phyloP scores from a whole-genome alignment of 2,113 vertebrate genomes.

The Parus major region DNA sequence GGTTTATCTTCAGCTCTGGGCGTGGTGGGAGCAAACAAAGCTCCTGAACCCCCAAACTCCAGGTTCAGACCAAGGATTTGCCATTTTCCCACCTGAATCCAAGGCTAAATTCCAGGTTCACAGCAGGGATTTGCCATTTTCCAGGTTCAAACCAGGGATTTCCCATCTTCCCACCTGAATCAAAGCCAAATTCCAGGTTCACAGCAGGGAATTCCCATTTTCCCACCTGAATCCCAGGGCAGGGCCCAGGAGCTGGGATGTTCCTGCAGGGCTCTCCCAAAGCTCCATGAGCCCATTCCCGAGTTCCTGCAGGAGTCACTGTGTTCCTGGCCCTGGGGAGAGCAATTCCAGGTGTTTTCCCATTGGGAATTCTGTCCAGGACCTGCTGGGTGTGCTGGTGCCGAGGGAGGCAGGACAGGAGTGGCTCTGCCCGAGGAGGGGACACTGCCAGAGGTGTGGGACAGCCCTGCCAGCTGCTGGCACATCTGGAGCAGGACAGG shows the following conservation, averaged over 20 bases:
- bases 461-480: neutral
- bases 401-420: neutral
- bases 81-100: neutral
- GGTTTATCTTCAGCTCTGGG: rapidly evolving
- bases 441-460: neutral
- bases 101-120: rapidly evolving
- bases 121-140: neutral
- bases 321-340: neutral
- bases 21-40: neutral
- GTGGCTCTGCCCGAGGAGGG: rapidly evolving
- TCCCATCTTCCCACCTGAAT: neutral
- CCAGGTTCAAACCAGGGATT: rapidly evolving
- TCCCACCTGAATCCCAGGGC: neutral
- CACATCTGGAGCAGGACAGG: neutral
- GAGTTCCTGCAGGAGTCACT: rapidly evolving
- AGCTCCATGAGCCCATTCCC: rapidly evolving
- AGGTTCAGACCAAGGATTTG: rapidly evolving
- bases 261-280: neutral
- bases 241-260: neutral
- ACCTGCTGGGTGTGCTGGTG: neutral
- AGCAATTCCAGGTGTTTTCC: rapidly evolving
- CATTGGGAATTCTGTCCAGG: rapidly evolving
- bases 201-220: neutral
- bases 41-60: neutral
- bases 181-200: rapidly evolving